These are phyloP conservation scores for Phortica magna DNA, from an alignment of 2,888 invertebrate species.

Conservation along the genomic window DNA sequence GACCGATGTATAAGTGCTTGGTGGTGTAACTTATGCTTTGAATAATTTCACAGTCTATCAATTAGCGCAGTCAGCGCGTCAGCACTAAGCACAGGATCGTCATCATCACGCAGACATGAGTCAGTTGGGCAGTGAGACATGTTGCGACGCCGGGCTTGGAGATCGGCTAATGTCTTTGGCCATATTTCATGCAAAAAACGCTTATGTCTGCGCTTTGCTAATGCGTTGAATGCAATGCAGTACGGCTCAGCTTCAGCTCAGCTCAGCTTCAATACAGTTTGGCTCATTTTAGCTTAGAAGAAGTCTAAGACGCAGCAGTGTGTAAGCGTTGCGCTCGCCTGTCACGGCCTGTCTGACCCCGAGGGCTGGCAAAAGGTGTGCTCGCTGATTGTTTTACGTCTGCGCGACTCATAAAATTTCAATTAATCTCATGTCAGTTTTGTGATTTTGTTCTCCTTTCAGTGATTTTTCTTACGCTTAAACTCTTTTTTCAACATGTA, in stretches of 20 bases:
- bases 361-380: conserved; percentile 72
- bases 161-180: conserved; percentile 42
- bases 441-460: neutral
- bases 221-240: neutral
- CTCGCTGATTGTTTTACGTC: conserved; percentile 74
- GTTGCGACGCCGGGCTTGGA: neutral
- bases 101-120: conserved; percentile 49
- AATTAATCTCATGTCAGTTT: conserved; percentile 70
- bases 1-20: neutral
- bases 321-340: neutral
- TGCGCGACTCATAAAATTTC: conserved; percentile 72
- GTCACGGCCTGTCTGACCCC: conserved; percentile 59
- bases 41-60: conserved; percentile 72
- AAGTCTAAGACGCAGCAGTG: neutral
- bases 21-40: conserved; percentile 45
- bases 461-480: neutral
- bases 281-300: neutral
- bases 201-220: conserved; percentile 33
- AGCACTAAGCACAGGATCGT: conserved; percentile 31
- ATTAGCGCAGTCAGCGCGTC: conserved; percentile 61
- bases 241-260: neutral
- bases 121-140: neutral
- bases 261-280: no score
- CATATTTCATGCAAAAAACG: conserved; percentile 45
- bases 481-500: conserved; percentile 11